Conservation (phyloP, 2,113 vertebrate genomes). For the Pagrus major region DNA sequence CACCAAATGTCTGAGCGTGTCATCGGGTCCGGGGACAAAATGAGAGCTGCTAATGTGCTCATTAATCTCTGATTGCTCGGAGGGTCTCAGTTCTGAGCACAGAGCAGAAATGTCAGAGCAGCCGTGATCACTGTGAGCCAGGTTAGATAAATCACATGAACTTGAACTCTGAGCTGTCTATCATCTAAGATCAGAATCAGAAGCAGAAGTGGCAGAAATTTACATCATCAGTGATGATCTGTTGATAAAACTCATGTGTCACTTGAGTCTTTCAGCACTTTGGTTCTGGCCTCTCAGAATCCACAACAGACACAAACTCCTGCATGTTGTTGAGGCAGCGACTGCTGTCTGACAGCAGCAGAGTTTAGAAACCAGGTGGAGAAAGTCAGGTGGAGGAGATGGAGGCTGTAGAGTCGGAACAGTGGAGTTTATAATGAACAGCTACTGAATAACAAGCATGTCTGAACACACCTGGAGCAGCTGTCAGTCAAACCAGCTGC, state of each 20-base stretch:
- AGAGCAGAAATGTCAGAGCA: slow-evolving; percentile 27
- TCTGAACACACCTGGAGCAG: slow-evolving; percentile 14
- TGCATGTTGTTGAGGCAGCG: background rate
- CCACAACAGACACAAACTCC: background rate
- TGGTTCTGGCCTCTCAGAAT: background rate
- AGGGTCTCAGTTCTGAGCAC: slow-evolving; percentile 14
- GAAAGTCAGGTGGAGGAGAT: background rate
- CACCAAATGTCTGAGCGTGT: background rate
- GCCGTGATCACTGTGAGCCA: slow-evolving; percentile 3
- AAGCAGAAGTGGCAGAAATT: background rate
- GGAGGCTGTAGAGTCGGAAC: background rate
- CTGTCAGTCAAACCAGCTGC: slow-evolving; percentile 1
- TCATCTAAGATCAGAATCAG: background rate
- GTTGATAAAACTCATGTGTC: background rate
- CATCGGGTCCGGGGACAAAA: background rate
- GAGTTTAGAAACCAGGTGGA: background rate
- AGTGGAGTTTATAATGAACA: slow-evolving; percentile 14
- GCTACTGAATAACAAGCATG: slow-evolving; percentile 18
- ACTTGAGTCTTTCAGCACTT: too few species aligned
- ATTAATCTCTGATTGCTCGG: slow-evolving; percentile 36
- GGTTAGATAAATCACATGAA: slow-evolving; percentile 17
- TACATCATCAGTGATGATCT: background rate
- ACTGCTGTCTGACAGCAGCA: background rate
- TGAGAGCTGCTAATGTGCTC: slow-evolving; percentile 11
- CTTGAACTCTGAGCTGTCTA: background rate